Base-by-base conservation (phyloP, 2,797 vertebrate species). In the Pangasius krempfi region DNA sequence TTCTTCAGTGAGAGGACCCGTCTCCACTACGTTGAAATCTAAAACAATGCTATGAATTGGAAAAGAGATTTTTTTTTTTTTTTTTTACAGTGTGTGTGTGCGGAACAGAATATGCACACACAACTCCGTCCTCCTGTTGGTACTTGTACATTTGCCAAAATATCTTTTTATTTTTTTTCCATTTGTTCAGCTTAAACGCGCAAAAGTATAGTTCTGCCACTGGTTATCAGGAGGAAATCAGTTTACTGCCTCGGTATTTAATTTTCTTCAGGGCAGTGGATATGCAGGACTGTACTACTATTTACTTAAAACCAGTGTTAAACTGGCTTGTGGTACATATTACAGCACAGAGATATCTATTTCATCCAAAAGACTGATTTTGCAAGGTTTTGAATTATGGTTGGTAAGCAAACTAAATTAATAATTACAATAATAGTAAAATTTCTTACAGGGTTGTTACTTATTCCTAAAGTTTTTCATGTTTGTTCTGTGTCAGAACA, bases 401-500 rank as follows among this genome's bases (percentile, higher is more conserved):
- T 47, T 58, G 60, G 30, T 86, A 80, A 88, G 47, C 68, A 75
- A 75, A 86, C 47, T 62, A 82, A 82, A 75, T 82, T 44, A 89
- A 86, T 22, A 79, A 75, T 86, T 75, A 62, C 85, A 83, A 70
- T 82, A 89, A 87, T 58, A 82, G 68, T 80, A 56, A 60, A 86
- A 83, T 75, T 89, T 73, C 70, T 66, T 86, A 90, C 89, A 90
- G 89, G 91, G 87, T 91, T 87, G 78, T 85, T 82, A 52, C 50
- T 86, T 54, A 90, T 91, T 91, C 73, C 68, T 84, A 68, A 87
- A 84, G 25, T 90, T 91, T 92, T 91, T 85, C 91, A 91, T 92
- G 92, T 93, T 94, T 94, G 95, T 96, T 95, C 94, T 94, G 94
- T 76, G 94, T 95, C 94, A 95, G 94, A 95, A 95, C 94, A 91